phyloP scores from a whole-genome alignment of 2,113 vertebrate species.

The Neofelis nebulosa region DNA sequence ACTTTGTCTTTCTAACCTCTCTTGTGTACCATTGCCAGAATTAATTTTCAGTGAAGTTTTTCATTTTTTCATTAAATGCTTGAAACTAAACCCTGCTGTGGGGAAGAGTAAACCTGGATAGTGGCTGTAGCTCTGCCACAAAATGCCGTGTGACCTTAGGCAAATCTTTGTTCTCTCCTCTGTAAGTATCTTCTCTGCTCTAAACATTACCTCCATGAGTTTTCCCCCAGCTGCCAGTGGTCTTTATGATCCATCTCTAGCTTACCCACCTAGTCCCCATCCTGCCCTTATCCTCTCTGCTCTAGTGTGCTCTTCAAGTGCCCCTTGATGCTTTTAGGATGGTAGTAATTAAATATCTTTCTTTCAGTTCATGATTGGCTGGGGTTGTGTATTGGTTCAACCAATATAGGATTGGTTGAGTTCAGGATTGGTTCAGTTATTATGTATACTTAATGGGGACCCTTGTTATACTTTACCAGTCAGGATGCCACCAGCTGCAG shows the following conservation, averaged over 20 bases:
- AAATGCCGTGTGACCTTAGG: neutral
- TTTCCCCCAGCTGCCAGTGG: too few species aligned
- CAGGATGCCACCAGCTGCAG: neutral
- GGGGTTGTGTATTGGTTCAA: neutral
- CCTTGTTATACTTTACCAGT: neutral
- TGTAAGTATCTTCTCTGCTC: neutral
- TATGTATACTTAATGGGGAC: neutral
- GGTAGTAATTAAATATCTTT: neutral
- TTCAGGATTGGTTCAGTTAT: neutral
- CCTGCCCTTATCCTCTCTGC: neutral
- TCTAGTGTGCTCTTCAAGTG: neutral
- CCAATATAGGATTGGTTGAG: too few species aligned
- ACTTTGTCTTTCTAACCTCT: neutral
- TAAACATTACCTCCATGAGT: neutral
- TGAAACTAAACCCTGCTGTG: neutral
- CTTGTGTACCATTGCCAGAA: neutral
- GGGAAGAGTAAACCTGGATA: neutral
- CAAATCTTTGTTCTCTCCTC: neutral
- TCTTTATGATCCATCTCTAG: neutral
- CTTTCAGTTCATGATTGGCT: neutral
- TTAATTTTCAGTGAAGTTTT: neutral
- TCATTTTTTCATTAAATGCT: constrained; percentile 6
- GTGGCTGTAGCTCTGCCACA: neutral
- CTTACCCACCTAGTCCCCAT: neutral
- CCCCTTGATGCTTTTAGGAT: neutral